These are phyloP conservation scores for Zaprionus lachaisei DNA, from an alignment of 1,140 invertebrate species.

Conservation along the genomic window DNA sequence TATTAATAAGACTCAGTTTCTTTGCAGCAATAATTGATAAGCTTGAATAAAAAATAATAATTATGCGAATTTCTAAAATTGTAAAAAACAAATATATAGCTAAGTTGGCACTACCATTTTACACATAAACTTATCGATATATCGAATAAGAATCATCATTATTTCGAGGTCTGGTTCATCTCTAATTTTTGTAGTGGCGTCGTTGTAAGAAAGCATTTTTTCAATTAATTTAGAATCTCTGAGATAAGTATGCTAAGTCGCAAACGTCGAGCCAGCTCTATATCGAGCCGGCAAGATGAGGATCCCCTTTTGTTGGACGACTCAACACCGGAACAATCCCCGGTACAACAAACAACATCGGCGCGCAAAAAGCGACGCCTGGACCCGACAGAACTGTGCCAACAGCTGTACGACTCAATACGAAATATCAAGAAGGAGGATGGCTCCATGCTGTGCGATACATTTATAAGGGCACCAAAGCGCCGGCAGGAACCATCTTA, in stretches of 20 bases:
- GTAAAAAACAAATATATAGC: not conserved
- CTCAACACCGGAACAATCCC: conserved; percentile 87
- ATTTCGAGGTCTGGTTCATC: conserved; percentile 6
- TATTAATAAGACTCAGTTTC: not conserved
- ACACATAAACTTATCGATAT: not conserved
- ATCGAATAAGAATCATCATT: not conserved
- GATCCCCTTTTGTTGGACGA: conserved; percentile 80
- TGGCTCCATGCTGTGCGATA: conserved; percentile 95
- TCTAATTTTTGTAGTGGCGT: conserved; percentile 61
- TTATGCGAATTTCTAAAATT: not conserved
- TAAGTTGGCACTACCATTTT: not conserved
- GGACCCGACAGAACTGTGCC: conserved; percentile 91
- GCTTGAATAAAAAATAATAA: no score
- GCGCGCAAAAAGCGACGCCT: conserved; percentile 75
- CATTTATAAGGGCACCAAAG: conserved; percentile 97
- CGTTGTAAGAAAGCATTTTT: conserved; percentile 32
- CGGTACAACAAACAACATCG: conserved; percentile 74
- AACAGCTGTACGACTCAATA: conserved; percentile 96
- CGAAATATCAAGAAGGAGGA: conserved; percentile 96
- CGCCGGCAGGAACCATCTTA: conserved; percentile 95
- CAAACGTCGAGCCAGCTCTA: conserved; percentile 81
- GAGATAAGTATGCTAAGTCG: conserved; percentile 68
- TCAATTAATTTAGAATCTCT: conserved; percentile 12
- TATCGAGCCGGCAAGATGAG: conserved; percentile 78
- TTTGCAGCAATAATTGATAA: no score